Evolutionary conservation across 2,797 vertebrate genomes (phyloP).

Genomic region (Heliangelus exortis): DNA sequence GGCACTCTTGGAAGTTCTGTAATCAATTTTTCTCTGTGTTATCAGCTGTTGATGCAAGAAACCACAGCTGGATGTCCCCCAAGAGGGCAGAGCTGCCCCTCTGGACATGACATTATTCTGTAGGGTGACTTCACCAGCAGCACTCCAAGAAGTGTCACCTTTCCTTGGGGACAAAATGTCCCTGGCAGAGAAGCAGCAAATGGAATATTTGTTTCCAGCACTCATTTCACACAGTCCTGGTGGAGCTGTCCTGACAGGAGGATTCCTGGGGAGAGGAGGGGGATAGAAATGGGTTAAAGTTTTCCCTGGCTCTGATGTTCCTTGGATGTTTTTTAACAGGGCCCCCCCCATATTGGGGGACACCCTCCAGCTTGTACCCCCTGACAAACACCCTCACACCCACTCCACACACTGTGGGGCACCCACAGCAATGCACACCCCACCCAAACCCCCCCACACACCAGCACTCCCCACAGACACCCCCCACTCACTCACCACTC

Average conservation of each 20-base stretch:
- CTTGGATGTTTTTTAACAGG: background rate
- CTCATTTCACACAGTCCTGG: constrained; percentile 53
- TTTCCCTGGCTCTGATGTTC: background rate
- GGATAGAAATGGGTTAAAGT: background rate
- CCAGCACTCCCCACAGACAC: no score
- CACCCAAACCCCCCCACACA: no score
- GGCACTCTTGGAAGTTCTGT: background rate
- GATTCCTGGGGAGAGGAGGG: background rate
- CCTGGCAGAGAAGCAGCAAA: constrained; percentile 74
- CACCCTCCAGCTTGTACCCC: no score
- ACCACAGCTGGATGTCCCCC: background rate
- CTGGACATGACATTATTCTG: rapidly evolving
- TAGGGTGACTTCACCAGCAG: background rate
- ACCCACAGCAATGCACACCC: no score
- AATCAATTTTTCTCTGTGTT: background rate
- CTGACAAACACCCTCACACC: no score
- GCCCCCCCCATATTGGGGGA: no score
- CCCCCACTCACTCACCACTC: no score
- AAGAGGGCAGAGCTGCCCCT: background rate
- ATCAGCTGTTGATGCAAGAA: background rate
- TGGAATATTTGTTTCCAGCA: constrained; percentile 24
- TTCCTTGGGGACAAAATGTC: constrained; percentile 21
- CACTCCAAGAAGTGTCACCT: constrained; percentile 47
- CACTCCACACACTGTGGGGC: no score
- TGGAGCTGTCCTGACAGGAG: background rate